These are phyloP conservation scores for Gymnoscopelus microlampas DNA, from an alignment of 2,797 vertebrate genomes.

Conservation along the genomic window DNA sequence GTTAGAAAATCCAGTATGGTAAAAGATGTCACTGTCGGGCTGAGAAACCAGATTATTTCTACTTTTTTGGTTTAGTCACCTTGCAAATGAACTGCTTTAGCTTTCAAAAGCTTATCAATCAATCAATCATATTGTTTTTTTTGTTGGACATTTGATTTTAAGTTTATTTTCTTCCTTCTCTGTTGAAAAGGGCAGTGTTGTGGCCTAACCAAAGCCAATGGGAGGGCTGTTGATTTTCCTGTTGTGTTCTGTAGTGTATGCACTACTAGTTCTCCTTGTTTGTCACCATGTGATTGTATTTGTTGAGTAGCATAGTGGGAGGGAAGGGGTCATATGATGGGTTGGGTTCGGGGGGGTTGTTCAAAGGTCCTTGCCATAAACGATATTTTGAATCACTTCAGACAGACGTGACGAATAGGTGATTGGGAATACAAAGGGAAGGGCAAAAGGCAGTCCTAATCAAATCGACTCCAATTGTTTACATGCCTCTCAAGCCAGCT, in stretches of 20 bases:
- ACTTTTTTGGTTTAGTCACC: slow-evolving; percentile 64
- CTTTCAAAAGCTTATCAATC: slow-evolving; percentile 67
- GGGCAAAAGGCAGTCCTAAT: slow-evolving; percentile 68
- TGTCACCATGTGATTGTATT: slow-evolving; percentile 82
- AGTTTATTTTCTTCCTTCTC: neutral
- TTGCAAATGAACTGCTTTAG: slow-evolving; percentile 64
- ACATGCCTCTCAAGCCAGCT: slow-evolving; percentile 79
- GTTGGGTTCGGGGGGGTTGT: slow-evolving; percentile 5
- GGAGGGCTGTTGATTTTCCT: slow-evolving; percentile 56
- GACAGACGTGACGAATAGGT: slow-evolving; percentile 58
- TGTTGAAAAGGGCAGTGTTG: slow-evolving; percentile 44
- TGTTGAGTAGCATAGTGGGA: slow-evolving; percentile 61
- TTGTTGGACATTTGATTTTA: slow-evolving; percentile 7
- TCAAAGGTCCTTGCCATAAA: slow-evolving; percentile 60
- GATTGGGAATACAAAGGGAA: slow-evolving; percentile 75
- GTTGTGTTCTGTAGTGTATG: slow-evolving; percentile 77
- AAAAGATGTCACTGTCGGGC: slow-evolving; percentile 38
- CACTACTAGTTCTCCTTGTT: slow-evolving; percentile 78
- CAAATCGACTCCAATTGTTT: slow-evolving; percentile 76
- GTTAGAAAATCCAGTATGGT: slow-evolving; percentile 36
- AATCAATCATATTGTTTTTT: slow-evolving; percentile 26
- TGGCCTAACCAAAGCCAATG: slow-evolving; percentile 51
- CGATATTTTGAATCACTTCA: slow-evolving; percentile 66
- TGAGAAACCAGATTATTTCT: slow-evolving; percentile 45
- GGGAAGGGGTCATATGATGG: slow-evolving; percentile 3